Base-by-base conservation (phyloP, 2,113 vertebrate species). In the Nothobranchius kuhntae region DNA sequence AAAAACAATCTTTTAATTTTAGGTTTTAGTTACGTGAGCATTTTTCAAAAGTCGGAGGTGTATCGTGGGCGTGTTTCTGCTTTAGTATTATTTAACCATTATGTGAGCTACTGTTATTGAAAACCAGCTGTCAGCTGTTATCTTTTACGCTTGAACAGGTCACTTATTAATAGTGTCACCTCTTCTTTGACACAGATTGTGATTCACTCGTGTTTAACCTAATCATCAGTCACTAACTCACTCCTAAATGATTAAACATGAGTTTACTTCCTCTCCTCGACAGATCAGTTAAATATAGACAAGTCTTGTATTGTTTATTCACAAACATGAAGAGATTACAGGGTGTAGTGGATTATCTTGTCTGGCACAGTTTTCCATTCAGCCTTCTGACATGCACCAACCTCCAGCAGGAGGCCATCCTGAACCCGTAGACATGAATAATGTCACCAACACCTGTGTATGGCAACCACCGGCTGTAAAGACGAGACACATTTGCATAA, bases 281-380 rank as follows among this genome's bases (percentile, higher is more conserved):
- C 21, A 12, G 45, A 21, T 72, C 8, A 10, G 9, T 50, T 52
- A 46, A 68, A 59, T 54, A 56, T 59, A 15, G 10, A 50, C 38
- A 0, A 1, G 21, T 35, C 53, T 40, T 42, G 38, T 40, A 13
- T 9, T 0, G 52, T 38, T 71, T 70, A 66, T 57, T 53, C 45
- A 0, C 2, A 26, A 46, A 57, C 65, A 24, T 54, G 46, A 63
- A 14, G 65, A 63, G 75, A 71, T 65, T 53, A 82, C 42, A 45
- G 66, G 48, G 61, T 57, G 63, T 26, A 44, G 24, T 2, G 7
- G 60, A 86, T 87, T 83, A 83, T 50, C 51, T 80, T 15, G 75
- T 86, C 61, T 83, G 83, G 17, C 14, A 9, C 52, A 53, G 50
- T 12, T 17, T 58, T 58, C 70, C 76, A 73, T 73, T 21, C 21